These are phyloP conservation scores for Euproctis similis DNA, from an alignment of 2,888 invertebrate species.

Conservation along the genomic window DNA sequence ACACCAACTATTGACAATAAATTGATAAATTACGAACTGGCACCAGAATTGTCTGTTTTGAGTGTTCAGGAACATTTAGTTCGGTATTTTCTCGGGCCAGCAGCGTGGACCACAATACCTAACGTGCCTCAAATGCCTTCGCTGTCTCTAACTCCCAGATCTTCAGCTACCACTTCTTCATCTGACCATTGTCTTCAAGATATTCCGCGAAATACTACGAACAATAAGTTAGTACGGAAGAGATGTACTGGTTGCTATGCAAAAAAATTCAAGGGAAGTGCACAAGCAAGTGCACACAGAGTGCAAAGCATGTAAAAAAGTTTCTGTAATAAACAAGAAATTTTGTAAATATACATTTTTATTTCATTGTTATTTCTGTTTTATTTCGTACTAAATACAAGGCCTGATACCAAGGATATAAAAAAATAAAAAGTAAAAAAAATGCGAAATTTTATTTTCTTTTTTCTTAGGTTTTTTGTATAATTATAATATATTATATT, in stretches of 20 bases:
- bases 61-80: neutral
- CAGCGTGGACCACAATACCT: constrained; percentile 3
- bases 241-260: constrained; percentile 17
- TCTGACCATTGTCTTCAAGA: constrained; percentile 4
- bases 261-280: constrained; percentile 14
- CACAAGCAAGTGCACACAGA: constrained; percentile 18
- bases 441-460: no score
- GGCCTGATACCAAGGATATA: constrained; percentile 1
- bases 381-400: constrained; percentile 1
- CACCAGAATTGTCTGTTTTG: constrained; percentile 1
- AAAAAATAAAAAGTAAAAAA: no score
- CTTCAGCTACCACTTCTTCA: constrained; percentile 2
- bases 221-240: constrained; percentile 9
- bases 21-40: no score
- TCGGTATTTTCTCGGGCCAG: constrained; percentile 6
- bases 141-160: constrained; percentile 4
- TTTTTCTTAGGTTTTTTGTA: no score
- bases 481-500: no score
- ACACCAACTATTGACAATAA: no score
- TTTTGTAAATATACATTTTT: neutral
- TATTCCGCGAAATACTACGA: constrained; percentile 4
- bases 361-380: constrained; percentile 1
- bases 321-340: constrained; percentile 1
- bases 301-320: constrained; percentile 17
- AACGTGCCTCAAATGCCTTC: constrained; percentile 4